Conservation (phyloP, 1,140 invertebrate genomes). For the Drosophila ohnishii region DNA sequence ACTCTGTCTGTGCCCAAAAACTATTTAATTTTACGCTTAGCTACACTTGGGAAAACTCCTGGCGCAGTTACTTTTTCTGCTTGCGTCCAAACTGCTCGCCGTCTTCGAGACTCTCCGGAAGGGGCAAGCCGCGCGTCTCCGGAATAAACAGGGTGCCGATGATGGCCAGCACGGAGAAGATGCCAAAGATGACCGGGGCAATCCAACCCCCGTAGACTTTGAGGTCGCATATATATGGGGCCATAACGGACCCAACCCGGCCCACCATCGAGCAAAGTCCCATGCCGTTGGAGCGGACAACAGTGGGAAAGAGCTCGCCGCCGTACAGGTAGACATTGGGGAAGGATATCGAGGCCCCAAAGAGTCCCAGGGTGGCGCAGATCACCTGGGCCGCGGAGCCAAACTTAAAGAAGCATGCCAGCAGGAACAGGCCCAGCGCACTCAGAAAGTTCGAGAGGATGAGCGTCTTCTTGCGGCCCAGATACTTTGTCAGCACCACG, state of each 20-base stretch:
- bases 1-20: neutral
- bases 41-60: conserved; percentile 19
- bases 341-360: conserved; percentile 84
- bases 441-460: conserved; percentile 86
- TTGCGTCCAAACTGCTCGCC: conserved; percentile 89
- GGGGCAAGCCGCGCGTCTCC: conserved; percentile 88
- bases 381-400: conserved; percentile 8
- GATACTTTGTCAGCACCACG: conserved; percentile 86
- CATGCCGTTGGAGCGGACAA: conserved; percentile 85
- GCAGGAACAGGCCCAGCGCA: conserved; percentile 86
- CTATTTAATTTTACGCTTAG: neutral
- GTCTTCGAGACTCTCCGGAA: conserved; percentile 91
- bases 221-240: conserved; percentile 84
- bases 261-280: conserved; percentile 85
- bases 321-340: conserved; percentile 86
- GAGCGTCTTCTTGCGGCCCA: conserved; percentile 87
- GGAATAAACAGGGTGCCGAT: conserved; percentile 87
- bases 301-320: conserved; percentile 86
- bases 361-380: conserved; percentile 62
- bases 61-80: conserved; percentile 49
- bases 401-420: conserved; percentile 84
- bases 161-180: conserved; percentile 86
- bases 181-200: conserved; percentile 88
- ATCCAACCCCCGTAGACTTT: conserved; percentile 83
- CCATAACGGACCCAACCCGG: conserved; percentile 85